Conservation (phyloP, 2,797 vertebrate species). For the Melanotaenia parkinsoni region DNA sequence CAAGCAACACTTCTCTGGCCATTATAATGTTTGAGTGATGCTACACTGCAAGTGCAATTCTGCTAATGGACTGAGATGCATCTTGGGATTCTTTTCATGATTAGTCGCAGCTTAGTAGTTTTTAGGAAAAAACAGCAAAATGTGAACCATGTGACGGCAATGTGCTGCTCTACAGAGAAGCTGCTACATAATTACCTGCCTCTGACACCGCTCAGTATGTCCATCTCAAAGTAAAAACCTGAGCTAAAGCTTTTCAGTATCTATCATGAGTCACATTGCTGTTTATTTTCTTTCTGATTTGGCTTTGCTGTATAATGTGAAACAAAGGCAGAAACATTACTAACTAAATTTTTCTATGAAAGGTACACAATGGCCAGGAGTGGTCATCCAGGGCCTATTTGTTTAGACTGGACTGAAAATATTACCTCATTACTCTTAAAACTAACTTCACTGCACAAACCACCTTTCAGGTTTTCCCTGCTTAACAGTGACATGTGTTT, state of each 20-base stretch:
- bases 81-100: constrained; percentile 68
- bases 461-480: constrained; percentile 39
- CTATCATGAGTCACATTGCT: constrained; percentile 49
- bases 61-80: constrained; percentile 58
- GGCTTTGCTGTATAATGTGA: constrained; percentile 31
- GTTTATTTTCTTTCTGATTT: constrained; percentile 25
- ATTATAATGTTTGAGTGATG: constrained; percentile 74
- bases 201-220: constrained; percentile 69
- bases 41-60: constrained; percentile 64
- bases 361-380: constrained; percentile 25
- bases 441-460: constrained; percentile 38
- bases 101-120: constrained; percentile 64
- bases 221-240: constrained; percentile 47
- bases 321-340: constrained; percentile 8
- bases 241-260: constrained; percentile 54
- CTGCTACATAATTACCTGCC: constrained; percentile 69
- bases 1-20: constrained; percentile 49
- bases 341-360: constrained; percentile 23
- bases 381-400: constrained; percentile 22
- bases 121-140: constrained; percentile 52
- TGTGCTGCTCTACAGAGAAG: constrained; percentile 53
- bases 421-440: constrained; percentile 25
- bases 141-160: constrained; percentile 63
- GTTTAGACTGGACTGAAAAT: constrained; percentile 33
- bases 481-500: constrained; percentile 45